These are phyloP conservation scores for Micronycteris hirsuta DNA, from an alignment of 2,113 vertebrate species.

Conservation along the genomic window DNA sequence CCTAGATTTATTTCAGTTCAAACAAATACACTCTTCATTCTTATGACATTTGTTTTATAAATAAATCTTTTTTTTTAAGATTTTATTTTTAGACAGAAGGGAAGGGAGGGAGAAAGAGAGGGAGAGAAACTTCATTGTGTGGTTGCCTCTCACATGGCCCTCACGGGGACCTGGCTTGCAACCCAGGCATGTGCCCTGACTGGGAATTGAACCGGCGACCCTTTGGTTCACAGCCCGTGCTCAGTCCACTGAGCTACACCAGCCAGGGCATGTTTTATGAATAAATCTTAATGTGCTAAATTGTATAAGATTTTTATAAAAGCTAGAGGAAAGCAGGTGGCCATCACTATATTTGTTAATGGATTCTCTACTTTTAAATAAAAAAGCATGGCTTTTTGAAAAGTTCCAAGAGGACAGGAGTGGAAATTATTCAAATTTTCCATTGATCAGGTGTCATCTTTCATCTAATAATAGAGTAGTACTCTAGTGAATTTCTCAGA, in stretches of 20 bases:
- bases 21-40: neutral
- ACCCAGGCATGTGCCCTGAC: too few relatives aligned
- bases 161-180: too few relatives aligned
- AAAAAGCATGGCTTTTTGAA: neutral
- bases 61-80: too few relatives aligned
- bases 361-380: neutral
- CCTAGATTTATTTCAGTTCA: neutral
- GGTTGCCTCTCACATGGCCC: too few relatives aligned
- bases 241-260: too few relatives aligned
- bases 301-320: neutral
- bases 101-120: too few relatives aligned
- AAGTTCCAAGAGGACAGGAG: neutral
- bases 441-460: neutral
- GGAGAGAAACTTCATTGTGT: too few relatives aligned
- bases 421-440: neutral
- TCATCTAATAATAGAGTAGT: neutral
- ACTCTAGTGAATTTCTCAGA: neutral
- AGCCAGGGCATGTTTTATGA: neutral
- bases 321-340: neutral
- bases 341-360: neutral
- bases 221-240: too few relatives aligned
- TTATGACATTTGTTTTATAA: neutral
- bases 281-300: neutral
- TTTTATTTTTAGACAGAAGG: too few relatives aligned
- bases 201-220: too few relatives aligned